A percentile compares a stretch with the other conserved stretches of the same genome.
Conservation (phyloP, 2,888 invertebrate species). For the Himalopsyche japonica region DNA sequence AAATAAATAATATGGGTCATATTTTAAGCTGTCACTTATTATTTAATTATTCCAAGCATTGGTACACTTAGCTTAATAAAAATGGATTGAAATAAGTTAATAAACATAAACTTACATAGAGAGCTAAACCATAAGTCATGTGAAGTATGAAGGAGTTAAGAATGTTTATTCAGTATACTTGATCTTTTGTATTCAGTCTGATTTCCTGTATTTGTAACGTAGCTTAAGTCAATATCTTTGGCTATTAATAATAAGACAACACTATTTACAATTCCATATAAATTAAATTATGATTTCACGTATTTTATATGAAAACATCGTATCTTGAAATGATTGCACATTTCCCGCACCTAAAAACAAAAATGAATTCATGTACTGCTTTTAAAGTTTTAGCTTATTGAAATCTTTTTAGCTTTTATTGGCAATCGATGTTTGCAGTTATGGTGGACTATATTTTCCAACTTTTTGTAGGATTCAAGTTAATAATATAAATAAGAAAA, state of each 20-base stretch:
- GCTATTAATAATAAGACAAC: not conserved
- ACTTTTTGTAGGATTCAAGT: not conserved
- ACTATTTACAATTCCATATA: not conserved
- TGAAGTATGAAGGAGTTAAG: not conserved
- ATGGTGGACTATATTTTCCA: too few relatives aligned
- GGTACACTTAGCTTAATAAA: too few relatives aligned
- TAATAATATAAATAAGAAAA: not conserved
- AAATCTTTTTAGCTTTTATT: too few relatives aligned
- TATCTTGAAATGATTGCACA: constrained; percentile 92
- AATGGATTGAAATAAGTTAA: not conserved
- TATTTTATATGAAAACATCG: constrained; percentile 72
- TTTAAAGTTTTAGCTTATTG: not conserved
- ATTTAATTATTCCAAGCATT: not conserved
- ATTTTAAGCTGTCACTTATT: not conserved
- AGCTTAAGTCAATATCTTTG: not conserved
- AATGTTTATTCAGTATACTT: not conserved
- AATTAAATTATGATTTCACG: not conserved
- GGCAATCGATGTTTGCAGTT: too few relatives aligned
- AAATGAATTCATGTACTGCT: not conserved
- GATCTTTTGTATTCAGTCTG: not conserved
- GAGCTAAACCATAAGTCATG: not conserved
- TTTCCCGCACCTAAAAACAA: constrained; percentile 79
- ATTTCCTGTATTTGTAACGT: not conserved
- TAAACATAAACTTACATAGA: not conserved
- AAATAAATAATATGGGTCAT: not conserved